phyloP scores from a whole-genome alignment of 2,113 vertebrate species.

The Cyanoramphus novaezelandiae region DNA sequence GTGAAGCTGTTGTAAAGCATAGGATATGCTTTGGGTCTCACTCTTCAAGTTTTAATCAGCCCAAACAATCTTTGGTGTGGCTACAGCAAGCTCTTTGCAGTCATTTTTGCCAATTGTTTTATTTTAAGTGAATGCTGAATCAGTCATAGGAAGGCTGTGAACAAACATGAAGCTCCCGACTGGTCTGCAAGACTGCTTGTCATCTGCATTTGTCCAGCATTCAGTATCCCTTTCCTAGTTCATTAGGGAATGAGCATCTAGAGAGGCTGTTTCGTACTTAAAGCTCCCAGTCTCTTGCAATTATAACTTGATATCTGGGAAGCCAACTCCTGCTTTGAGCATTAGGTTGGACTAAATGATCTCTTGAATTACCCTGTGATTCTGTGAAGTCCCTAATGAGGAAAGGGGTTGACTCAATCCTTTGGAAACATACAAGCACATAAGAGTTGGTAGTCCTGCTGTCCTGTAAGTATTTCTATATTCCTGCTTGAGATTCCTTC shows the following conservation, averaged over 20 bases:
- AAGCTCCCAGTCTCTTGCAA: neutral
- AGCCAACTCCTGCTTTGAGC: neutral
- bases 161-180: neutral
- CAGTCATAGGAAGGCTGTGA: neutral
- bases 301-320: neutral
- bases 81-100: neutral
- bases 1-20: neutral
- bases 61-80: neutral
- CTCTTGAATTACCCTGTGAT: neutral
- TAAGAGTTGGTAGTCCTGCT: neutral
- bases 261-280: neutral
- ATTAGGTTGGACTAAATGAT: neutral
- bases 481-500: neutral
- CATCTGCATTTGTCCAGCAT: neutral
- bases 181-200: neutral
- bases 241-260: neutral
- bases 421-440: neutral
- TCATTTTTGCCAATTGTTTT: neutral
- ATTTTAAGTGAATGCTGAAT: neutral
- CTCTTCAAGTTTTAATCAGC: neutral
- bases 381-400: neutral
- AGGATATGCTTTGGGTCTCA: neutral
- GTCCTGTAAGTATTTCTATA: neutral
- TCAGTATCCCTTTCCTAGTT: neutral
- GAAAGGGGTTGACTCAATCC: neutral